Base-by-base conservation (phyloP, 2,888 invertebrate genomes). In the Heliothis peltigera region DNA sequence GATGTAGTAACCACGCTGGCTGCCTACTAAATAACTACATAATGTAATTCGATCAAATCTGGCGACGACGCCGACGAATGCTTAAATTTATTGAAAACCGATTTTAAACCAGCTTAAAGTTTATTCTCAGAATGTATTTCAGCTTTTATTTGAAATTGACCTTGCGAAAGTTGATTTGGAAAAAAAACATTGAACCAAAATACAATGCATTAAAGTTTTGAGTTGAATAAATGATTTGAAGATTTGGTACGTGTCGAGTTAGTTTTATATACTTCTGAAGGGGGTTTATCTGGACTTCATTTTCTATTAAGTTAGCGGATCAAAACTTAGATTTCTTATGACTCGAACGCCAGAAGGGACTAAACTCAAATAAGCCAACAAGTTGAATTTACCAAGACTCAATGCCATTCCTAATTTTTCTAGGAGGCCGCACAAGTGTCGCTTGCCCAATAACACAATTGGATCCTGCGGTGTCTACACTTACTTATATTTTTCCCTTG, bases 341-440 rank as follows among this genome's bases (percentile, higher is more conserved):
- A 58, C 65, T 67, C 43, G 65, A 62, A 56, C 21, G 53, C 62
- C 69, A 74, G 75, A 70, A 73, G 77, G 48, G 52, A 48, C 52
- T 66, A 73, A 73, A 71, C 77, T 70, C 71, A 88, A 85, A 81
- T 87, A 83, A 86, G 83, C 60, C 89, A 85, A 81, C 85, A 86
- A 87, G 87, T 87, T 84, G 83, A 86, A 86, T 89, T 85, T 86
- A 88, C 88, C 84, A 77, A 87, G 84, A 79, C 81, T 87, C 89
- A 91, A 87, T 90, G 89, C 84, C 90, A 86, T 88, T 87, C 85
- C 87, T 87, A 88, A 88, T 87, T 88, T 88, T 88, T 87, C 86
- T 79, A 77, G 77, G 91, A 94, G 87, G 90, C 92, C 93, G 76
- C 83, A 91, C 84, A 92, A 92, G 87, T 90, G 91, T 86, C 87